phyloP scores from a whole-genome alignment of 2,113 vertebrate species.

The Leucosticte australis region DNA sequence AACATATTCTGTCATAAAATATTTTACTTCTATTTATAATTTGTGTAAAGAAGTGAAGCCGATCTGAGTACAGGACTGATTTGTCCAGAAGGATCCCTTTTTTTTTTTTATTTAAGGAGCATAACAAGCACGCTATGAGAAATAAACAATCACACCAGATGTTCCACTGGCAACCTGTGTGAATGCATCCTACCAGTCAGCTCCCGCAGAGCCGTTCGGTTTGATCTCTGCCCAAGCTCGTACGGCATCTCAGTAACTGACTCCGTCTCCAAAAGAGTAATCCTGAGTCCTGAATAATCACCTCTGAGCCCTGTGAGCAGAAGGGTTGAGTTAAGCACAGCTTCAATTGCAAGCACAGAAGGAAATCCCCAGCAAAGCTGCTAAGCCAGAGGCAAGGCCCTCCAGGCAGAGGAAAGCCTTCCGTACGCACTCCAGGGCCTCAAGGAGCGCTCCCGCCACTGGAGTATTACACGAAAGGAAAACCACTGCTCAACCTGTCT shows the following conservation, averaged over 20 bases:
- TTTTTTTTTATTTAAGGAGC: background rate
- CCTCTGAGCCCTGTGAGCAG: background rate
- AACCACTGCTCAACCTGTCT: background rate
- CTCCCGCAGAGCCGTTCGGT: fast-evolving
- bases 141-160: constrained; percentile 23
- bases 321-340: constrained; percentile 2
- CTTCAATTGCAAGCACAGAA: background rate
- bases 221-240: background rate
- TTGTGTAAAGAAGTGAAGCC: background rate
- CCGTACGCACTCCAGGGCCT: background rate
- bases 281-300: background rate
- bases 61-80: background rate
- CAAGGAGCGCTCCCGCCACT: background rate
- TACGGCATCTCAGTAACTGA: background rate
- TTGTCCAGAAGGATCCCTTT: constrained; percentile 27
- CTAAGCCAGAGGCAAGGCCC: background rate
- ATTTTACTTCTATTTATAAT: constrained; percentile 5
- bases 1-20: background rate
- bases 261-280: background rate
- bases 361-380: constrained; percentile 41
- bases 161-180: background rate
- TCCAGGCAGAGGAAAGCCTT: background rate
- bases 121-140: background rate
- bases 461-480: background rate
- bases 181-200: background rate